phyloP scores from a whole-genome alignment of 1,140 invertebrate genomes.

The Diachasma alloeum region DNA sequence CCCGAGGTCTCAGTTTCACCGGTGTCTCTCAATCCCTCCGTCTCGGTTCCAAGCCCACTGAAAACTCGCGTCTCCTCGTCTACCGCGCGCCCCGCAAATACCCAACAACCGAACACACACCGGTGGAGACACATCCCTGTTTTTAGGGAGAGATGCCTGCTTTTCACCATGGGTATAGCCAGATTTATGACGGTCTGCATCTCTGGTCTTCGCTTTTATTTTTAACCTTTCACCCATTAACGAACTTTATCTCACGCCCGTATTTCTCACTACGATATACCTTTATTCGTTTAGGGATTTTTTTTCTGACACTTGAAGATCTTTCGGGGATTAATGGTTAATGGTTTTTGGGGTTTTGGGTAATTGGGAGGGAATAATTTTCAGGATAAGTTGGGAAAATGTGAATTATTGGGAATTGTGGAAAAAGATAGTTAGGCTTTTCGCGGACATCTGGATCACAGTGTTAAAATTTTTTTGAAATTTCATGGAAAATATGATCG shows the following conservation, averaged over 20 bases:
- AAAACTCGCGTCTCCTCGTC: neutral
- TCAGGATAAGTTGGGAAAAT: no score
- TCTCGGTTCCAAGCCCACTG: neutral
- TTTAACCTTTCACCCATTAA: constrained; percentile 65
- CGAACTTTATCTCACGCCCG: constrained; percentile 58
- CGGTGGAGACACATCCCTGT: constrained; percentile 9
- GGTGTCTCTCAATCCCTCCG: neutral
- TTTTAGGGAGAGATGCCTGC: constrained; percentile 33
- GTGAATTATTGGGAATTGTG: no score
- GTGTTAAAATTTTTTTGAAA: no score
- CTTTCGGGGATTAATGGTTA: neutral
- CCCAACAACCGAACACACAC: neutral
- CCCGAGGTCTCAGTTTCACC: neutral
- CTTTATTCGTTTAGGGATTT: constrained; percentile 14
- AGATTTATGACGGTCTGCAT: constrained; percentile 57
- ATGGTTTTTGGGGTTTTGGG: no score
- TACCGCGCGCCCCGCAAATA: neutral
- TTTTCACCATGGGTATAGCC: constrained; percentile 45
- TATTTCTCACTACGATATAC: constrained; percentile 41
- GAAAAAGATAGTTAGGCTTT: no score
- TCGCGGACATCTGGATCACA: no score
- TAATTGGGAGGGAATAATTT: no score
- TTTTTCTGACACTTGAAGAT: neutral
- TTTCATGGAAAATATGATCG: no score
- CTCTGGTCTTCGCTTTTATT: constrained; percentile 50